Percentiles rank a stretch among this genome's conserved stretches.
phyloP scores from a whole-genome alignment of 2,797 vertebrate genomes.

The Darevskia nairensis region DNA sequence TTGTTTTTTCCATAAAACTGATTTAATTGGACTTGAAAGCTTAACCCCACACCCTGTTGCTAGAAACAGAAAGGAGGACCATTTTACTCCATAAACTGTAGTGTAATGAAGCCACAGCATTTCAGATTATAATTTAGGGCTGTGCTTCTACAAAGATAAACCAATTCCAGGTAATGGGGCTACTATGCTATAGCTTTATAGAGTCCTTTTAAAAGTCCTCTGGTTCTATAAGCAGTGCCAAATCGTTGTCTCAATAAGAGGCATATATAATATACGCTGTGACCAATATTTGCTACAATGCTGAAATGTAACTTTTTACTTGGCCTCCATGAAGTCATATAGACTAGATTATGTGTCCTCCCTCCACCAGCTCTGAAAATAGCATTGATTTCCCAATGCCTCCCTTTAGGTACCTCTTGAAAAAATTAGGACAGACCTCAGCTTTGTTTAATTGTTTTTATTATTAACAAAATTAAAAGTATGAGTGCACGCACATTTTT shows the following conservation, averaged over 20 bases:
- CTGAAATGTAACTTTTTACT: not conserved
- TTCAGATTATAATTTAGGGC: not conserved
- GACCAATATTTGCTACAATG: not conserved
- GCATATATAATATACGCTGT: not conserved
- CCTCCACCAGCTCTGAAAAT: not conserved
- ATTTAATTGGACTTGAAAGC: not conserved
- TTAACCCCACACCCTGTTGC: not conserved
- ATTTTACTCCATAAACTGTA: not conserved
- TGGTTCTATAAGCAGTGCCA: not conserved
- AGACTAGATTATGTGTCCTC: not conserved
- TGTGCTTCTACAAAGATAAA: not conserved
- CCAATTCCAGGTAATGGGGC: not conserved
- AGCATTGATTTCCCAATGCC: not conserved
- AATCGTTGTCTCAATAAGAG: not conserved
- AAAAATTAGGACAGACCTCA: constrained; percentile 71
- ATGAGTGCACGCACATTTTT: constrained; percentile 70
- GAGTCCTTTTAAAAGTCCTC: not conserved
- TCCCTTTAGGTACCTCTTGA: constrained; percentile 42
- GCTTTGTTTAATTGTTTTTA: constrained; percentile 75
- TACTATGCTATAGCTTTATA: not conserved
- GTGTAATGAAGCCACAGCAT: not conserved
- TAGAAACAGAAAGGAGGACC: not conserved
- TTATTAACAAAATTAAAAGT: constrained; percentile 73
- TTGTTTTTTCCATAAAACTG: not conserved
- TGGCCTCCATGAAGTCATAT: constrained; percentile 1